These are phyloP conservation scores for Melanotus villosus DNA, from an alignment of 2,888 invertebrate species.

Conservation along the genomic window DNA sequence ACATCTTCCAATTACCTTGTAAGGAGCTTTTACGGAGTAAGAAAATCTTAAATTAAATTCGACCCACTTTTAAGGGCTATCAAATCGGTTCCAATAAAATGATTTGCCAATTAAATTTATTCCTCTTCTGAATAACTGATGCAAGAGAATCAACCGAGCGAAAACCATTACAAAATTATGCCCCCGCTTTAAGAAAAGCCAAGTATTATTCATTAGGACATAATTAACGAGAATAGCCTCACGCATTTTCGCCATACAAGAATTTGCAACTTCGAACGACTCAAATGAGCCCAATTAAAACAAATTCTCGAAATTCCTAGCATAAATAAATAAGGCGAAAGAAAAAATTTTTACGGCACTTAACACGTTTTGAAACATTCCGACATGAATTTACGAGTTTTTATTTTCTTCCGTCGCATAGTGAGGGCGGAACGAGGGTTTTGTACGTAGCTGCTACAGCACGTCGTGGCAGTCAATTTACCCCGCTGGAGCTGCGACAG, in stretches of 20 bases:
- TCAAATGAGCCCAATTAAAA: constrained; percentile 4
- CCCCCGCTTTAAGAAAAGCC: neutral
- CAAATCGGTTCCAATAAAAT: constrained; percentile 2
- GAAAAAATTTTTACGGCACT: constrained; percentile 26
- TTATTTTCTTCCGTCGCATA: constrained; percentile 31
- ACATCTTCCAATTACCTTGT: neutral
- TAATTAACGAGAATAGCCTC: neutral
- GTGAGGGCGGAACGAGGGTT: constrained; percentile 20
- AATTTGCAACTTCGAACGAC: neutral
- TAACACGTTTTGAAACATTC: constrained; percentile 38
- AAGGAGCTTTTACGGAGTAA: too few species aligned
- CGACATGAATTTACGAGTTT: constrained; percentile 35
- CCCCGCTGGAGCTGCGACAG: constrained; percentile 35
- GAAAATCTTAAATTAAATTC: neutral
- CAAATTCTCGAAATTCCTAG: constrained; percentile 20
- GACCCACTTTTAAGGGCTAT: neutral
- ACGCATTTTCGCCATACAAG: neutral
- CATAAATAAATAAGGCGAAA: constrained; percentile 23
- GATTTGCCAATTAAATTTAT: constrained; percentile 17
- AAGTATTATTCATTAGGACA: neutral
- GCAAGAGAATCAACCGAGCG: constrained; percentile 10
- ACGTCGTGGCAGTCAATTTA: constrained; percentile 48
- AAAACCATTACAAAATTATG: constrained; percentile 11
- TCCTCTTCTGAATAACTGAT: constrained; percentile 5
- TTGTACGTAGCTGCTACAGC: constrained; percentile 20